A percentile compares a stretch with the other conserved stretches of the same genome.
Conservation (phyloP, 2,888 invertebrate species). For the Venusia cambrica region DNA sequence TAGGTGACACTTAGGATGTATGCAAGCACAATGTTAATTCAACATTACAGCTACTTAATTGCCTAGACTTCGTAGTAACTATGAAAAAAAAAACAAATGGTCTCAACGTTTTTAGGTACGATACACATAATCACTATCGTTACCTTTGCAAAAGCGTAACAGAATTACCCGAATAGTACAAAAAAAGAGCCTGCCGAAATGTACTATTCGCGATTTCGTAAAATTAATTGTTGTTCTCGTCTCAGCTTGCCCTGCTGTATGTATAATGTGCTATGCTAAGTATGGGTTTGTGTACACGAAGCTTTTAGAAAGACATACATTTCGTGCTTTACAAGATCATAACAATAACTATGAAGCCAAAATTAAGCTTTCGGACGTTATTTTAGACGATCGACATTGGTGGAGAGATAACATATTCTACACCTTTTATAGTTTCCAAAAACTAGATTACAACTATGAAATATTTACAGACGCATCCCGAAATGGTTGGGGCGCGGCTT, state of each 20-base stretch:
- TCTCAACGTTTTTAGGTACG: no score
- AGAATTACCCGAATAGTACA: no score
- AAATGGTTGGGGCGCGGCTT: conserved; percentile 9
- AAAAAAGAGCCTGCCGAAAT: no score
- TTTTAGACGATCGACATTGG: conserved; percentile 14
- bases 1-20: conserved; percentile 9
- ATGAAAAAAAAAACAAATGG: no score
- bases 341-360: conserved; percentile 9
- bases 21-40: no score
- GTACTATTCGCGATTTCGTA: no score
- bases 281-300: not conserved
- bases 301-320: not conserved
- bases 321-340: not conserved
- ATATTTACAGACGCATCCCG: conserved; percentile 8
- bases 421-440: not conserved
- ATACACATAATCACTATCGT: no score
- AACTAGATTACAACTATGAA: not conserved
- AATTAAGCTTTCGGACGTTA: not conserved
- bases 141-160: no score
- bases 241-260: not conserved
- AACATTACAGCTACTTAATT: no score
- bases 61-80: no score
- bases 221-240: not conserved
- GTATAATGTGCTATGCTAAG: no score
- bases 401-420: conserved; percentile 13